Percentiles rank a stretch among this genome's conserved stretches.
Conservation (phyloP, 2,888 invertebrate genomes). For the Limnephilus lunatus region DNA sequence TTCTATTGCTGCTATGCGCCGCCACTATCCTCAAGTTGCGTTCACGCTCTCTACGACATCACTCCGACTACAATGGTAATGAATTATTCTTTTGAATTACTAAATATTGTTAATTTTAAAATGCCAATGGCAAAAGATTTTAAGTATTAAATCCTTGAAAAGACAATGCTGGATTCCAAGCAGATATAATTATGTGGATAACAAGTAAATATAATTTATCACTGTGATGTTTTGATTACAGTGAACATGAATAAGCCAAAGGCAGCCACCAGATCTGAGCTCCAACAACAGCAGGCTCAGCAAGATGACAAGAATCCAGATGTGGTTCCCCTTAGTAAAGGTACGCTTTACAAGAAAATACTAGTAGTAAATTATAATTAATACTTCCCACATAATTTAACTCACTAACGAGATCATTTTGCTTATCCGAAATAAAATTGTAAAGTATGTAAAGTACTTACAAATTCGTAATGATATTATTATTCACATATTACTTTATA, state of each 20-base stretch:
- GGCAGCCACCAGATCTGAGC: conserved; percentile 68
- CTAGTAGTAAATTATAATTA: background rate
- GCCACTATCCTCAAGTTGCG: conserved; percentile 80
- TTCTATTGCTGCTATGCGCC: conserved; percentile 81
- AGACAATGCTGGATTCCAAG: no score
- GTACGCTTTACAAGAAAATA: conserved; percentile 74
- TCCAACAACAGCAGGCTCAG: conserved; percentile 81
- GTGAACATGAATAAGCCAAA: conserved; percentile 46
- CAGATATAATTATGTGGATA: no score
- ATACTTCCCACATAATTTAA: no score
- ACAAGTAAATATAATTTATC: no score
- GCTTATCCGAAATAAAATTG: no score
- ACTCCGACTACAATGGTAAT: conserved; percentile 75
- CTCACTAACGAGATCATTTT: no score
- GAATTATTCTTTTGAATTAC: background rate
- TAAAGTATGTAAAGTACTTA: no score
- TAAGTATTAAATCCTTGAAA: no score
- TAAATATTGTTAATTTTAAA: no score
- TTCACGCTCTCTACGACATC: conserved; percentile 71
- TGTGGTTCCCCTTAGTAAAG: conserved; percentile 92
- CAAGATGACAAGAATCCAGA: conserved; percentile 94
- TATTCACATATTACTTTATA: no score
- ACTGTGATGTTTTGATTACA: conserved; percentile 21
- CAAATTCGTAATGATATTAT: no score
- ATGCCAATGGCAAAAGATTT: no score